These are phyloP conservation scores for Drosophila incognita DNA, from an alignment of 2,888 invertebrate species.

Conservation along the genomic window DNA sequence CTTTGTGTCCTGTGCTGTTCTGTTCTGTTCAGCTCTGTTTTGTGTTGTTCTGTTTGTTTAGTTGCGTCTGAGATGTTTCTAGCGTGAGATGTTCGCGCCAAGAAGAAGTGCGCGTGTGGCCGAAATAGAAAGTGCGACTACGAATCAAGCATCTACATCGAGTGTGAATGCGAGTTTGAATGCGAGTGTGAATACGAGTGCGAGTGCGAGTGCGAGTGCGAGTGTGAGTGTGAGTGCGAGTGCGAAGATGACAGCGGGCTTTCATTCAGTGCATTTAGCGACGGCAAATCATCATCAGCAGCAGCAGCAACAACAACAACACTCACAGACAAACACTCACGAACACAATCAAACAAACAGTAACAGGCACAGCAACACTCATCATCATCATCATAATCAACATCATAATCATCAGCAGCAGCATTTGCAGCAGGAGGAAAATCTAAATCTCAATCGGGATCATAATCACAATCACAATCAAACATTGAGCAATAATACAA, in stretches of 20 bases:
- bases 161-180: slow-evolving; percentile 31
- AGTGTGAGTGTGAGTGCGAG: slow-evolving; percentile 24
- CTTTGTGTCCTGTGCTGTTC: not conserved
- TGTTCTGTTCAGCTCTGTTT: not conserved
- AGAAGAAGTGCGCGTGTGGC: slow-evolving; percentile 74
- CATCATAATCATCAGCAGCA: slow-evolving; percentile 8
- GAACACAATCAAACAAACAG: not conserved
- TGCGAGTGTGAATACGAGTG: slow-evolving; percentile 14
- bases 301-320: slow-evolving; percentile 2
- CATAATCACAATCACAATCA: slow-evolving; percentile 64
- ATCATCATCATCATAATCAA: not conserved
- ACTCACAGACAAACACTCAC: slow-evolving; percentile 15
- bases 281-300: slow-evolving; percentile 72
- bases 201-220: slow-evolving; percentile 22
- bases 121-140: slow-evolving; percentile 63
- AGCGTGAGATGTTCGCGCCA: slow-evolving; percentile 82
- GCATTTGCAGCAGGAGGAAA: slow-evolving; percentile 35
- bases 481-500: slow-evolving; percentile 19
- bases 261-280: slow-evolving; percentile 76
- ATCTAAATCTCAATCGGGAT: slow-evolving; percentile 44
- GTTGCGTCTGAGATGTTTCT: slow-evolving; percentile 82
- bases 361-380: slow-evolving; percentile 20
- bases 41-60: slow-evolving; percentile 60
- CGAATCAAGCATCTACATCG: slow-evolving; percentile 1
- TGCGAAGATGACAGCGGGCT: slow-evolving; percentile 82